A percentile compares a stretch with the other conserved stretches of the same genome.
phyloP scores from a whole-genome alignment of 2,797 vertebrate genomes.

The Sitta carolinensis region DNA sequence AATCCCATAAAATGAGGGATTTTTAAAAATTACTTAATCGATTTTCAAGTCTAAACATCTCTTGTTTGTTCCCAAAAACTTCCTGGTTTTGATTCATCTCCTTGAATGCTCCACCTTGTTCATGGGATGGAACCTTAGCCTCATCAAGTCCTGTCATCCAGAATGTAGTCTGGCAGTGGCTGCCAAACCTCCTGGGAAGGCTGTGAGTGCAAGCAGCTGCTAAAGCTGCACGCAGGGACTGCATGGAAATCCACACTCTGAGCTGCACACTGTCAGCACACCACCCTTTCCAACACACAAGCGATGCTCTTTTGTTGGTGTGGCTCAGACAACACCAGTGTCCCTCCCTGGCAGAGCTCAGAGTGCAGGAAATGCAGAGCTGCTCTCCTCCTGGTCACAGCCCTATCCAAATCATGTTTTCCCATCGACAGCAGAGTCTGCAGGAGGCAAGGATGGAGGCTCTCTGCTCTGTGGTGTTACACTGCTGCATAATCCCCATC shows the following conservation, averaged over 20 bases:
- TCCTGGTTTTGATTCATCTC: background rate
- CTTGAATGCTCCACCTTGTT: background rate
- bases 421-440: background rate
- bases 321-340: background rate
- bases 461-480: background rate
- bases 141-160: background rate
- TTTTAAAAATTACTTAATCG: background rate
- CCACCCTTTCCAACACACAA: background rate
- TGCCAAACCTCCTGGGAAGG: background rate
- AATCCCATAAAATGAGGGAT: background rate
- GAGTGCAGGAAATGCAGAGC: background rate
- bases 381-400: background rate
- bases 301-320: background rate
- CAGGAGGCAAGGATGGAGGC: background rate
- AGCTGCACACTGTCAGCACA: background rate
- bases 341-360: background rate
- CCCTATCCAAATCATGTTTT: background rate
- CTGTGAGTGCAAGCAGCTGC: background rate
- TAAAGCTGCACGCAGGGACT: background rate
- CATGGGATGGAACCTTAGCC: slow-evolving; percentile 16
- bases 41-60: background rate
- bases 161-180: slow-evolving; percentile 40
- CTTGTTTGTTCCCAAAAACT: background rate
- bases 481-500: background rate
- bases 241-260: background rate